A percentile compares a stretch with the other conserved stretches of the same genome.
Evolutionary conservation across 2,888 invertebrate genomes (phyloP).

Genomic region (Brenthis daphne): DNA sequence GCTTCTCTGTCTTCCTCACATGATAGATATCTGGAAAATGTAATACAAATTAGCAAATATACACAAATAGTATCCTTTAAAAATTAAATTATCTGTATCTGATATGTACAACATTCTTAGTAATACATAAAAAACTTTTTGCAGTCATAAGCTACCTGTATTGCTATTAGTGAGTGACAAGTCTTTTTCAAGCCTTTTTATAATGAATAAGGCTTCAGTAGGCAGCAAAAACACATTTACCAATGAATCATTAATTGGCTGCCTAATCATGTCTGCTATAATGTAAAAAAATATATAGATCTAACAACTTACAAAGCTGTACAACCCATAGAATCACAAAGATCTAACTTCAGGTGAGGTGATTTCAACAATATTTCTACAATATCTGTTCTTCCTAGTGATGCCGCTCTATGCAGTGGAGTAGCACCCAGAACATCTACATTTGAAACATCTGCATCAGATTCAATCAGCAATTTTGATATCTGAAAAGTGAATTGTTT

Average conservation of each 20-base stretch:
- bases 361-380: constrained; percentile 85
- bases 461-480: constrained; percentile 84
- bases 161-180: no score
- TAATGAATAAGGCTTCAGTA: no score
- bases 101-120: no score
- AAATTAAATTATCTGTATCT: no score
- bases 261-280: background rate
- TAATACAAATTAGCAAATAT: background rate
- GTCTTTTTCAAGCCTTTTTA: no score
- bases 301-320: constrained; percentile 85
- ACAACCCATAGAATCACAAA: constrained; percentile 87
- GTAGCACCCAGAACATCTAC: constrained; percentile 82
- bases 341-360: constrained; percentile 80
- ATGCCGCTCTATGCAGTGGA: constrained; percentile 88
- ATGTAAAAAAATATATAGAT: background rate
- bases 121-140: no score
- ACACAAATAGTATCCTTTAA: background rate
- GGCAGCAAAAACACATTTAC: no score
- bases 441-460: constrained; percentile 85
- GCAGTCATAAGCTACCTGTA: no score
- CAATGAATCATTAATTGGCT: no score
- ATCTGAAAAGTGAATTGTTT: constrained; percentile 77
- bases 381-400: constrained; percentile 90
- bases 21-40: constrained; percentile 85
- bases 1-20: constrained; percentile 90